A percentile compares a stretch with the other conserved stretches of the same genome.
These are phyloP conservation scores for Erythrocebus patas DNA, from an alignment of 2,113 vertebrate genomes.

Conservation along the genomic window DNA sequence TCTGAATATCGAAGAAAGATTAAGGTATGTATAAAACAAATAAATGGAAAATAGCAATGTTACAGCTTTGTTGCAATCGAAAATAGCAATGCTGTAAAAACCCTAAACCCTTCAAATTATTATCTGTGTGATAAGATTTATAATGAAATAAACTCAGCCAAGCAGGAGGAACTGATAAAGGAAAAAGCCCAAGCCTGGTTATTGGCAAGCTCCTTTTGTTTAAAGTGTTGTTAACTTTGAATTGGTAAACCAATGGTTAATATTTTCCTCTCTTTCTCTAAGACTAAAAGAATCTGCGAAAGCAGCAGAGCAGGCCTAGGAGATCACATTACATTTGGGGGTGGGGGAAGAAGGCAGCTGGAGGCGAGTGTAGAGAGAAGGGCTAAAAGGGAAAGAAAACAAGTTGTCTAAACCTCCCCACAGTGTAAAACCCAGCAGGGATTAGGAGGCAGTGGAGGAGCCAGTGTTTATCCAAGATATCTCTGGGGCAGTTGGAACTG, in stretches of 20 bases:
- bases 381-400: slow-evolving; percentile 76
- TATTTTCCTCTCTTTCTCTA: slow-evolving; percentile 68
- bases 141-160: neutral
- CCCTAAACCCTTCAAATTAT: slow-evolving; percentile 25
- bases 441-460: slow-evolving; percentile 53
- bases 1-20: neutral
- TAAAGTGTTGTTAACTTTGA: neutral
- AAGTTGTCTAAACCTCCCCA: slow-evolving; percentile 71
- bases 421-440: slow-evolving; percentile 73
- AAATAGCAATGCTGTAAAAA: neutral
- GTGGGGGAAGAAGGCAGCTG: slow-evolving; percentile 74
- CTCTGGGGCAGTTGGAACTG: neutral
- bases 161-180: neutral
- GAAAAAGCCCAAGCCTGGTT: neutral
- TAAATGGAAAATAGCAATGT: neutral
- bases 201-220: neutral
- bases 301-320: slow-evolving; percentile 81
- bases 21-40: neutral
- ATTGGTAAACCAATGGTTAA: slow-evolving; percentile 81
- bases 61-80: neutral
- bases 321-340: slow-evolving; percentile 84
- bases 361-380: slow-evolving; percentile 63
- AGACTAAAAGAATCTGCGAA: slow-evolving; percentile 80
- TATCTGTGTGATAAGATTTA: slow-evolving; percentile 33
- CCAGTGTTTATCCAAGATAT: slow-evolving; percentile 25